Conservation (phyloP, 2,797 vertebrate species). For the Tenualosa ilisha region DNA sequence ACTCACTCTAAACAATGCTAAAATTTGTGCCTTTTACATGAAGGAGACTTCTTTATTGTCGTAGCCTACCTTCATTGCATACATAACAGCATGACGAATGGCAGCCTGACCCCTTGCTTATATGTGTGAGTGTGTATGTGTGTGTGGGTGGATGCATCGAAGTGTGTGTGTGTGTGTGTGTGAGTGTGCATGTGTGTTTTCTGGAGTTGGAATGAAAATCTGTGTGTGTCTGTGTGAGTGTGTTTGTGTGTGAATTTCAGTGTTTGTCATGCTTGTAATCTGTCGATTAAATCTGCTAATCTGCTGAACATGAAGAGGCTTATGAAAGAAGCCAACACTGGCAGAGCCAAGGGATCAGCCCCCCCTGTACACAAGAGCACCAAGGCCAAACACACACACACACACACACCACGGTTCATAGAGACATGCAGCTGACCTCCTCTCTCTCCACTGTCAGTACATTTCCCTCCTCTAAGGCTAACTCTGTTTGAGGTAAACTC, state of each 20-base stretch:
- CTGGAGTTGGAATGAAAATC: neutral
- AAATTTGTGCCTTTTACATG: neutral
- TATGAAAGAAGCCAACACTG: constrained; percentile 8
- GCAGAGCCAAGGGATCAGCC: constrained; percentile 11
- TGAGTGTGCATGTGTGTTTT: neutral
- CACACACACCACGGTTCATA: neutral
- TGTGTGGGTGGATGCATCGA: neutral
- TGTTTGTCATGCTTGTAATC: constrained; percentile 22
- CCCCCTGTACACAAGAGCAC: constrained; percentile 27
- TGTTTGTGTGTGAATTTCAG: neutral
- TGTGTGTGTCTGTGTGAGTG: neutral
- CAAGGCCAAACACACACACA: neutral
- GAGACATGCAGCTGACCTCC: neutral
- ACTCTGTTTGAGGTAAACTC: too few species aligned
- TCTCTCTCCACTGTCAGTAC: neutral
- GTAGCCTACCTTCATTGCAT: neutral
- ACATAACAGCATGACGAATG: constrained; percentile 4
- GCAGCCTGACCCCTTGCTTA: neutral
- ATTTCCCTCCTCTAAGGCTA: too few species aligned
- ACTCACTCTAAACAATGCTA: neutral
- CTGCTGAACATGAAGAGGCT: constrained; percentile 12
- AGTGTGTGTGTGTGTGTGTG: neutral
- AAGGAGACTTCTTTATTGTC: neutral
- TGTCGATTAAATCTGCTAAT: constrained; percentile 18
- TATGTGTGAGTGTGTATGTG: neutral